These are phyloP conservation scores for Rhinogobio ventralis DNA, from an alignment of 2,797 vertebrate genomes.

Conservation along the genomic window DNA sequence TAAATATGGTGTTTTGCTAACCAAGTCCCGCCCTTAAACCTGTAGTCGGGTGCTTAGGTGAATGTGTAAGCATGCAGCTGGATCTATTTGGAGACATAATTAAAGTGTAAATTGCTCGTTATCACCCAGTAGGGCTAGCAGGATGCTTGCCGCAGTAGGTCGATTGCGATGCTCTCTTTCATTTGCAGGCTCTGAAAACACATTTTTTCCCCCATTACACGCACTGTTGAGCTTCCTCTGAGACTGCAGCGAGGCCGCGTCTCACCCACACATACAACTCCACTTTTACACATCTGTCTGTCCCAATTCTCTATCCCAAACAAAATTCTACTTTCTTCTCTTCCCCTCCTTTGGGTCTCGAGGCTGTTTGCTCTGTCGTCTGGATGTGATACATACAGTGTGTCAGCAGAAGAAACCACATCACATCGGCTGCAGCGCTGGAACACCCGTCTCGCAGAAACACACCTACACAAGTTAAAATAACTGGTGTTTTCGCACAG, in stretches of 20 bases:
- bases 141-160: constrained; percentile 10
- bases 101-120: constrained; percentile 47
- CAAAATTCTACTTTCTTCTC: constrained; percentile 4
- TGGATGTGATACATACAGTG: constrained; percentile 25
- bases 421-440: background rate
- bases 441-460: constrained; percentile 15
- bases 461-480: background rate
- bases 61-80: constrained; percentile 6
- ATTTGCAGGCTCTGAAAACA: constrained; percentile 10
- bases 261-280: background rate
- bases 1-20: background rate
- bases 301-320: constrained; percentile 27
- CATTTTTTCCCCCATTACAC: background rate
- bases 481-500: background rate
- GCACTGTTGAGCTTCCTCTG: constrained; percentile 4
- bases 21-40: background rate
- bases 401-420: constrained; percentile 30
- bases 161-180: background rate
- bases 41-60: background rate
- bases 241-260: background rate
- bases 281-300: constrained; percentile 5
- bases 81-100: constrained; percentile 50
- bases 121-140: background rate
- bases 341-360: constrained; percentile 8
- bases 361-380: constrained; percentile 24